Conservation (phyloP, 2,113 vertebrate species). For the Tyto alba region DNA sequence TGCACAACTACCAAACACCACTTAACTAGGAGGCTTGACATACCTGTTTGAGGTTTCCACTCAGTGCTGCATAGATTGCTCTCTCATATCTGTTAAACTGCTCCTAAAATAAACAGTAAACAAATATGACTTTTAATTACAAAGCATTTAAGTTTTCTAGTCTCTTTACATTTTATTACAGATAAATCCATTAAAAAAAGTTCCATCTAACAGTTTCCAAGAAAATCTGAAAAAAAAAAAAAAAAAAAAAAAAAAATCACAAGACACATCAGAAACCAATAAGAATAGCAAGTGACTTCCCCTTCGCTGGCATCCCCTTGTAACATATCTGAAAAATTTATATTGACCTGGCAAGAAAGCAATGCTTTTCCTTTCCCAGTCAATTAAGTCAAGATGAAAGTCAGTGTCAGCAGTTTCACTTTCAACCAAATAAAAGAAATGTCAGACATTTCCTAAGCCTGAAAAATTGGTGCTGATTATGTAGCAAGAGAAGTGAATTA, state of each 20-base stretch:
- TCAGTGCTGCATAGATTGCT: constrained; percentile 93
- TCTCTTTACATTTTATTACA: neutral
- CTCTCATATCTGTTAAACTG: constrained; percentile 88
- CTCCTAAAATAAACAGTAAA: constrained; percentile 76
- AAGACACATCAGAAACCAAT: neutral
- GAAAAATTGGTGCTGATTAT: neutral
- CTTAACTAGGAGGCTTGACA: neutral
- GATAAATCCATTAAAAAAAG: neutral
- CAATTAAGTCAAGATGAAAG: neutral
- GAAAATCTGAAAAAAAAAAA: neutral
- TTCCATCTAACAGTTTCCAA: neutral
- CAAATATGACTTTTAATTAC: neutral
- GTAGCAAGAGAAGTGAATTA: neutral
- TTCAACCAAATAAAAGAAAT: neutral
- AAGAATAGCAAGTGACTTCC: neutral
- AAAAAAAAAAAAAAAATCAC: neutral
- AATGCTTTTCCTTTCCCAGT: neutral
- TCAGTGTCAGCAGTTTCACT: neutral
- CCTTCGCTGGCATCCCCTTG: neutral
- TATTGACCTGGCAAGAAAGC: neutral
- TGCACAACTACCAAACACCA: neutral
- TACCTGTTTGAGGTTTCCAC: constrained; percentile 96
- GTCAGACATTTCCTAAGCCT: neutral
- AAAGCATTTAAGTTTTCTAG: neutral
- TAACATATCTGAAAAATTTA: neutral